phyloP scores from a whole-genome alignment of 1,140 invertebrate species.

The Theocolax elegans region DNA sequence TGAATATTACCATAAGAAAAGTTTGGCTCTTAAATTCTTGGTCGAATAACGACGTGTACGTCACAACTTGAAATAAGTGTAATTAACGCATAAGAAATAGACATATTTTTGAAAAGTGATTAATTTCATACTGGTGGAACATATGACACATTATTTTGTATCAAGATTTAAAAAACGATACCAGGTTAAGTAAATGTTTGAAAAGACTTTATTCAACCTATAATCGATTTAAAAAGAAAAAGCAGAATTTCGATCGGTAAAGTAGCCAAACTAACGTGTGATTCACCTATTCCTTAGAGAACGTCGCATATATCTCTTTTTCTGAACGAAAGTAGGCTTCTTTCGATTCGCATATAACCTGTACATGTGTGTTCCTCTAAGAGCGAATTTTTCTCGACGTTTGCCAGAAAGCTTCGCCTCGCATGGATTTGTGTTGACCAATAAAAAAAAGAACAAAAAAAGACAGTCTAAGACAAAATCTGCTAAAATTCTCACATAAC shows the following conservation, averaged over 20 bases:
- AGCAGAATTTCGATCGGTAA: not conserved
- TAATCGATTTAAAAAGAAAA: no score
- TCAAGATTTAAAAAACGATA: no score
- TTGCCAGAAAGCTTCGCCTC: constrained; percentile 67
- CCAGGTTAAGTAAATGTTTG: no score
- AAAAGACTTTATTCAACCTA: no score
- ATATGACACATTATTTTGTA: no score
- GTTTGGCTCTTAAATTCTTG: not conserved
- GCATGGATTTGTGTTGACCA: constrained; percentile 67
- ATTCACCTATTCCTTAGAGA: constrained; percentile 2
- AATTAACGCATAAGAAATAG: not conserved
- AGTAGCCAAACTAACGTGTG: constrained; percentile 4
- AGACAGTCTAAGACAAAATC: constrained; percentile 57
- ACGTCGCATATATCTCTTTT: no score
- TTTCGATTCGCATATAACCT: constrained; percentile 1
- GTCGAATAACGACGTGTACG: not conserved
- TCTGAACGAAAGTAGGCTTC: constrained; percentile 7
- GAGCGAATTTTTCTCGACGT: constrained; percentile 52
- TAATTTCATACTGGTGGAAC: no score
- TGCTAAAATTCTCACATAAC: not conserved
- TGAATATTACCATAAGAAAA: not conserved
- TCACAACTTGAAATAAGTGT: no score
- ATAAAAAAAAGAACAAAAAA: no score
- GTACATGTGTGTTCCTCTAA: constrained; percentile 42
- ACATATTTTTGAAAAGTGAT: no score